Base-by-base conservation (phyloP, 2,113 vertebrate species). In the Acrocephalus kingi region DNA sequence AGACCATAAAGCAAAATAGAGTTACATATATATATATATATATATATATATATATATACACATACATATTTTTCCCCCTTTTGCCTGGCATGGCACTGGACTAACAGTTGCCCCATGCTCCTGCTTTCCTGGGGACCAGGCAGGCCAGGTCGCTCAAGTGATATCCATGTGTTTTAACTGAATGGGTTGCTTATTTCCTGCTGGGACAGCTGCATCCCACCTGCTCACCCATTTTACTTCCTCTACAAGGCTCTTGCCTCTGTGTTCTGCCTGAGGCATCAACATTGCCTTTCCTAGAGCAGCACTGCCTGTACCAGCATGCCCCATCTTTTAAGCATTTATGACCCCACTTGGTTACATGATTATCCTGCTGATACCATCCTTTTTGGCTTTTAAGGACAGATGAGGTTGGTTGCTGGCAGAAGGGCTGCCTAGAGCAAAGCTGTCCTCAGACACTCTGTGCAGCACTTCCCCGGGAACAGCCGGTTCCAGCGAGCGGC, bases 291-390 rank as follows among this genome's bases (percentile, higher is more conserved):
- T 77, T 74, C 59, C 51, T 37, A 28, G 25, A 89, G 49, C n/a
- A 37, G 51, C 1, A 0, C 23, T 0, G 0, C 52, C 85, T 66
- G 5, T 74, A 74, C 37, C 59, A 62, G 37, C 41, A 6, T 15
- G 2, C 43, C 61, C 59, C 25, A 35, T 89, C 77, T 72, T 58
- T 56, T 54, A 74, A 58, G 23, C 11, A 14, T 69, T 74, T 75
- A 83, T 13, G 10, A 18, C 31, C 15, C 37, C 33, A 0, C 74
- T 45, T 58, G 1, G 0, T 46, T 73, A 46, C 19, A 4, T 24
- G 54, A 66, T 76, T 89, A 39, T 87, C 52, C 39, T 74, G 56
- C 63, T 48, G 35, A 28, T 69, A 13, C 30, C 33, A 48, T 73
- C 59, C 25, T 12, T 63, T 81, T 55, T 43, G 35, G 11, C n/a